A percentile compares a stretch with the other conserved stretches of the same genome.
Conservation (phyloP, 2,113 vertebrate genomes). For the Tachysurus fulvidraco region DNA sequence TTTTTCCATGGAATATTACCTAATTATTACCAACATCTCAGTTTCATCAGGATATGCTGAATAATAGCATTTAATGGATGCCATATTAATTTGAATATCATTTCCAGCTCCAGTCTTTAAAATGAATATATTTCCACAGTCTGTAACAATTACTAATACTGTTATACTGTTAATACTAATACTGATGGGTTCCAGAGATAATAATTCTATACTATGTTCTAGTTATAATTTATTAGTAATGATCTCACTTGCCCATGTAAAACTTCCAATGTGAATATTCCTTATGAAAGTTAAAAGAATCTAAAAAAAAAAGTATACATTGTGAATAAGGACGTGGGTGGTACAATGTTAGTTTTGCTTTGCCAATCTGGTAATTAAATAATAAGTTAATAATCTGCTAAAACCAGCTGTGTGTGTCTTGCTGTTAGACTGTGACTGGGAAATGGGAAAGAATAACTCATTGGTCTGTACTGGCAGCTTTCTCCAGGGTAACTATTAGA, state of each 20-base stretch:
- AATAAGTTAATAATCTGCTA: slow-evolving; percentile 4
- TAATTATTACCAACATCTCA: neutral
- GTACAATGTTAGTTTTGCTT: slow-evolving; percentile 6
- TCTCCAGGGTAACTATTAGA: slow-evolving; percentile 43
- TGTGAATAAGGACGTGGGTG: slow-evolving; percentile 28
- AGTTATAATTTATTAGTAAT: neutral
- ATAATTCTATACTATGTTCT: no score
- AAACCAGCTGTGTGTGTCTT: neutral
- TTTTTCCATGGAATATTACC: neutral
- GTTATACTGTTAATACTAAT: no score
- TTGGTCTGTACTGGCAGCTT: slow-evolving; percentile 42
- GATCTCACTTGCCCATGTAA: neutral
- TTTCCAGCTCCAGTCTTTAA: neutral
- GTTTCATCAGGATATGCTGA: neutral
- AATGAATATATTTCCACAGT: neutral
- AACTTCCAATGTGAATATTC: neutral
- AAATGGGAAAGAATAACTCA: slow-evolving; percentile 19
- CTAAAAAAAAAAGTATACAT: slow-evolving; percentile 18
- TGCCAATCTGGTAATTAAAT: neutral
- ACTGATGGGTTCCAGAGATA: neutral
- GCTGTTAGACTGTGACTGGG: neutral
- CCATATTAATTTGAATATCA: neutral
- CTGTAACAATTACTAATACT: neutral
- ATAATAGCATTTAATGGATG: neutral
- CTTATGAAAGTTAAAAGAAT: slow-evolving; percentile 22